Evolutionary conservation across 2,888 invertebrate genomes (phyloP), one percentile per base, ranked within the genome.

Genomic region (Polyommatus icarus): DNA sequence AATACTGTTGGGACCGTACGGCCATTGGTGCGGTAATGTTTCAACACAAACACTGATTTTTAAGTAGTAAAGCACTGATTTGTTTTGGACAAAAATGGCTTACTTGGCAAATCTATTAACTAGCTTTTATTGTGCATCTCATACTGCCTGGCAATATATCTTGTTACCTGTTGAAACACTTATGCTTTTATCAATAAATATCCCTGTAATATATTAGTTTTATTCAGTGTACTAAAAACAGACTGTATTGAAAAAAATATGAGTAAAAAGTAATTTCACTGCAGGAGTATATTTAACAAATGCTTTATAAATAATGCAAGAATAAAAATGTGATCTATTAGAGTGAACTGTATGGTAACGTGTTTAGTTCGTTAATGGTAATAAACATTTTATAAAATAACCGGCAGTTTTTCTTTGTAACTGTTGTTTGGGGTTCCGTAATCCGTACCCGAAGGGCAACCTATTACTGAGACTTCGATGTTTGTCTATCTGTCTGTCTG

Each of bases 331-430:
- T 81, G 85, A 85, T 86, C 84, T 81, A 84, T 83, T 89, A 87
- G 87, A 87, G 87, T 87, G 89, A 88, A 84, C 87, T 89, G 86
- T 88, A 88, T 86, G n/a, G 87, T 86, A 88, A 90, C 83, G 85
- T 83, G 86, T 89, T 88, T 91, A 91, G 90, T 89, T 90, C 88
- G 89, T 88, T 87, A 87, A 90, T 87, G 87, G 84, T 88, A 91
- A 91, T 91, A 91, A 91, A 92, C 84, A 54, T 75, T 75, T 75
- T 87, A 88, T 90, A 84, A 83, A 81, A 71, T 72, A 71, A 36
- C 3, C 7, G 10, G 18, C 36, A 20, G 32, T 71, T 71, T 71
- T 71, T 18, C 12, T 61, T 61, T 24, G 8, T 0, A 1, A 24
- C 20, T 10, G 8, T 8, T 36, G 36, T 36, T 6, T 36, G 6